Evolutionary conservation across 2,888 invertebrate genomes (phyloP).

Genomic region (Argyresthia albistria): DNA sequence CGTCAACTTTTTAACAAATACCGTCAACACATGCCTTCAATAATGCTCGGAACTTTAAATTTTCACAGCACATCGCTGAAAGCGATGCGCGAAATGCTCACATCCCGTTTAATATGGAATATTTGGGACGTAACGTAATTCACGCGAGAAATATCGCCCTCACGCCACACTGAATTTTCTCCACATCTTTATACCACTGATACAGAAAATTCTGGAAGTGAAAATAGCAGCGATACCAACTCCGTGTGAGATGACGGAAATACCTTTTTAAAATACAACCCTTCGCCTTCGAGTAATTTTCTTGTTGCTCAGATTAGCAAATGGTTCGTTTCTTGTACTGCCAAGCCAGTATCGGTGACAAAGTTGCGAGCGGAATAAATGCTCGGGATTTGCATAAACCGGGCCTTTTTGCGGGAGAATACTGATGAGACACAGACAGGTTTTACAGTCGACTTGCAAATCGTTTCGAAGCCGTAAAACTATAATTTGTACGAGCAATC

Average conservation of each 20-base stretch:
- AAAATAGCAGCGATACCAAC: not conserved
- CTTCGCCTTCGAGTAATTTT: constrained; percentile 22
- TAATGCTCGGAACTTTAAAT: not conserved
- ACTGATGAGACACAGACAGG: constrained; percentile 39
- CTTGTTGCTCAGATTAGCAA: constrained; percentile 37
- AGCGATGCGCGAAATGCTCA: not conserved
- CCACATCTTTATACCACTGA: not conserved
- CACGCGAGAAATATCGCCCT: constrained; percentile 49
- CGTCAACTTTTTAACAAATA: not conserved
- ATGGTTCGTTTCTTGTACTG: constrained; percentile 35
- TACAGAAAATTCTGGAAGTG: not conserved
- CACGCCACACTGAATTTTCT: constrained; percentile 38
- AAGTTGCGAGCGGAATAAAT: constrained; percentile 41
- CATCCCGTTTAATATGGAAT: constrained; percentile 33
- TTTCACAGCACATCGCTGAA: not conserved
- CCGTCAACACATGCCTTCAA: not conserved
- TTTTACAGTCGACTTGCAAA: constrained; percentile 25
- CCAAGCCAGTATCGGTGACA: constrained; percentile 25
- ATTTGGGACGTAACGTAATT: constrained; percentile 42
- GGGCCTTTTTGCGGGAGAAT: constrained; percentile 42
- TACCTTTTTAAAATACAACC: not conserved
- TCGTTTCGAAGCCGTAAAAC: constrained; percentile 30
- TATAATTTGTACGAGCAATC: constrained; percentile 27
- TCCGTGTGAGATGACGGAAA: not conserved
- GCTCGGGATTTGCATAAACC: constrained; percentile 48